These are phyloP conservation scores for Chionoecetes opilio DNA, from an alignment of 1,140 invertebrate species.

Conservation along the genomic window DNA sequence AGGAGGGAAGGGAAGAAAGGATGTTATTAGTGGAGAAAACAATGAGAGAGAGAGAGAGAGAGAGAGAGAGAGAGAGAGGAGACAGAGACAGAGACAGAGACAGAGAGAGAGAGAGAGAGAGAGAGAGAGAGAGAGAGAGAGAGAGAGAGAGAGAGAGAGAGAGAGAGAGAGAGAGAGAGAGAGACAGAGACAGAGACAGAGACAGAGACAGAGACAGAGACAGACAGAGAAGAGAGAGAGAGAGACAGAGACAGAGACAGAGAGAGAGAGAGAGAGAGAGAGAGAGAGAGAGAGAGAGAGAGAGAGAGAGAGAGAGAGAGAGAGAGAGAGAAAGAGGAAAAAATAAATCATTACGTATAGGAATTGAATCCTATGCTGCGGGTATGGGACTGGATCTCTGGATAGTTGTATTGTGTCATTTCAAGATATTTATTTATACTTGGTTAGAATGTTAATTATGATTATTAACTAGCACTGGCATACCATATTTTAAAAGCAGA, in stretches of 20 bases:
- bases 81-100: background rate
- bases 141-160: background rate
- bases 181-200: background rate
- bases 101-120: slow-evolving; percentile 34
- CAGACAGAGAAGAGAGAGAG: background rate
- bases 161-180: background rate
- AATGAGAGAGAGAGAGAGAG: background rate
- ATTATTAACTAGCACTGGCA: too few species aligned
- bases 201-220: background rate
- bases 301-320: slow-evolving; percentile 45
- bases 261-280: slow-evolving; percentile 21
- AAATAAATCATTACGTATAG: too few species aligned
- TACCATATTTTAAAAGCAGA: too few species aligned
- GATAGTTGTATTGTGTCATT: too few species aligned
- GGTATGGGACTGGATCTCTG: background rate
- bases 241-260: background rate
- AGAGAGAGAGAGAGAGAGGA: background rate
- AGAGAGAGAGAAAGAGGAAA: slow-evolving; percentile 22
- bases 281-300: slow-evolving; percentile 45
- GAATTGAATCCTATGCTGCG: too few species aligned
- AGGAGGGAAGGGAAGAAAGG: background rate
- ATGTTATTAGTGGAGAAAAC: background rate
- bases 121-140: background rate
- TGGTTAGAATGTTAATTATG: too few species aligned
- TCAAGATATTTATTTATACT: too few species aligned